These are phyloP conservation scores for Neocrepidodera transversa DNA, from an alignment of 2,888 invertebrate species.

Conservation along the genomic window DNA sequence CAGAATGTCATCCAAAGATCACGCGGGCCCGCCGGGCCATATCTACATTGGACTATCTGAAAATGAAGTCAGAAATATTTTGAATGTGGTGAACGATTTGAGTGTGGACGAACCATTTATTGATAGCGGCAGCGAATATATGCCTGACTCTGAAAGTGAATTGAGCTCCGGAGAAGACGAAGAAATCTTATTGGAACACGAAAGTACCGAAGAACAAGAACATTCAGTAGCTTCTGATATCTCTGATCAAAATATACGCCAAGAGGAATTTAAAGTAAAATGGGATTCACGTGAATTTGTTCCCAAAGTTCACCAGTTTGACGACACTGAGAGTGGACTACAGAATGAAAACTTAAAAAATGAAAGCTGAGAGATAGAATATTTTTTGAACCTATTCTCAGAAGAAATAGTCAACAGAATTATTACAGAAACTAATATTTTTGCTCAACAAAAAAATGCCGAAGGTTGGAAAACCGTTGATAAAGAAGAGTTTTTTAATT, in stretches of 20 bases:
- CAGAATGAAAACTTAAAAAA: no score
- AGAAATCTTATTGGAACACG: no score
- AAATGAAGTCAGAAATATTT: no score
- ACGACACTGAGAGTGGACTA: constrained; percentile 9
- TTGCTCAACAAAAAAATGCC: constrained; percentile 15
- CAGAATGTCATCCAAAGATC: no score
- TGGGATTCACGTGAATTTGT: no score
- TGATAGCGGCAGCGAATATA: constrained; percentile 8
- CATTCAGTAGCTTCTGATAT: constrained; percentile 4
- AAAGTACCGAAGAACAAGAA: constrained; percentile 5
- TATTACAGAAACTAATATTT: constrained; percentile 12
- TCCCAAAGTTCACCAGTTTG: constrained; percentile 9
- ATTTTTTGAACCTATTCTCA: constrained; percentile 5
- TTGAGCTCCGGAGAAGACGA: no score
- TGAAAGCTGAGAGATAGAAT: constrained; percentile 1
- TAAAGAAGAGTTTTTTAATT: constrained; percentile 14
- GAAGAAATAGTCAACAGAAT: constrained; percentile 12
- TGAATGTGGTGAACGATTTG: background rate
- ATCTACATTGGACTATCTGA: no score
- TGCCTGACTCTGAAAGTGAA: no score
- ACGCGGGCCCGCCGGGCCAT: no score
- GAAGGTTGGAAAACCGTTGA: constrained; percentile 12
- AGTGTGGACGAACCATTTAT: constrained; percentile 5
- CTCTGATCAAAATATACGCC: no score
- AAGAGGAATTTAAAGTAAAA: no score